A percentile compares a stretch with the other conserved stretches of the same genome.
These are phyloP conservation scores for Tenthredo amoena DNA, from an alignment of 2,888 invertebrate genomes.

Conservation along the genomic window DNA sequence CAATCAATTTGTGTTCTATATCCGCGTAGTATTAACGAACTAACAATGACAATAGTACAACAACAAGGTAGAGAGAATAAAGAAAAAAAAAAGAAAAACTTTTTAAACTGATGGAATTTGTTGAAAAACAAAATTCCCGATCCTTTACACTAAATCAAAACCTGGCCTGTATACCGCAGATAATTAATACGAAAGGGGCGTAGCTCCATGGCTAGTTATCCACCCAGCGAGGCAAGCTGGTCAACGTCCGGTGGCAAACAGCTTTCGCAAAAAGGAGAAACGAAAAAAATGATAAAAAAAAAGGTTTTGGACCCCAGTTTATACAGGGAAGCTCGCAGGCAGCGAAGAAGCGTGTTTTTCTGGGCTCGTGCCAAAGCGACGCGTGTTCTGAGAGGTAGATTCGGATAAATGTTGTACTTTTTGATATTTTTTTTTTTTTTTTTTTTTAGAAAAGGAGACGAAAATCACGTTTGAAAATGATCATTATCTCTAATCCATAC, in stretches of 20 bases:
- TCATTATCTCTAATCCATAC: neutral
- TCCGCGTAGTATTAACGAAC: neutral
- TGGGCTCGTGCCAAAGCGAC: constrained; percentile 8
- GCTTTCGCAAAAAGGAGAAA: constrained; percentile 5
- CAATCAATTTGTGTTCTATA: neutral
- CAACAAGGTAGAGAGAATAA: neutral
- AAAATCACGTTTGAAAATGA: neutral
- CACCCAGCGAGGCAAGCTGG: constrained; percentile 23
- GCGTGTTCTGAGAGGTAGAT: neutral
- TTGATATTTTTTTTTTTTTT: neutral
- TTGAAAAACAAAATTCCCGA: constrained; percentile 2
- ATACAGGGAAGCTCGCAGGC: neutral
- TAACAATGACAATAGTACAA: neutral
- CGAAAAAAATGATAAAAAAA: neutral
- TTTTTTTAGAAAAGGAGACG: neutral
- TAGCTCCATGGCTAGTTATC: constrained; percentile 20
- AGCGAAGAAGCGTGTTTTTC: neutral
- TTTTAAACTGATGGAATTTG: constrained; percentile 18
- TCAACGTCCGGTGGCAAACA: constrained; percentile 35
- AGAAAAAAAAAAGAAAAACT: neutral
- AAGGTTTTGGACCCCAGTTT: neutral
- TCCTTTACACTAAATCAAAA: constrained; percentile 33
- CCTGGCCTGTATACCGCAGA: neutral
- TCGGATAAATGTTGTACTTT: neutral
- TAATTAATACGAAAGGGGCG: constrained; percentile 44